These are phyloP conservation scores for Pholis gunnellus DNA, from an alignment of 2,113 vertebrate genomes.

Conservation along the genomic window DNA sequence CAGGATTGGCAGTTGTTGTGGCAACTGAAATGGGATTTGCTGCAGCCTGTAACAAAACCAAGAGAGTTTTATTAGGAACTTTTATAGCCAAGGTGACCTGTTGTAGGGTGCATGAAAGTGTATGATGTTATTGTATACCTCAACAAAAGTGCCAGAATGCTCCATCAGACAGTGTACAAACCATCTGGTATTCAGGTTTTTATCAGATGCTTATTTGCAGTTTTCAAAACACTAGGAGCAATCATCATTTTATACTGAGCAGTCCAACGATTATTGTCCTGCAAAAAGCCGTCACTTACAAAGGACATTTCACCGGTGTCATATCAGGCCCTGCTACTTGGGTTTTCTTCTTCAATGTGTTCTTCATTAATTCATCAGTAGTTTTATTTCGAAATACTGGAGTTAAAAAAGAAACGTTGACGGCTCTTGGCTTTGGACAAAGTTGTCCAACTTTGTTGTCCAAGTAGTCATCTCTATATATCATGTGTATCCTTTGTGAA, in stretches of 20 bases:
- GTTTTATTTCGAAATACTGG: no score
- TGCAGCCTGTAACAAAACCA: constrained; percentile 46
- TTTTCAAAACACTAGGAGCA: not conserved
- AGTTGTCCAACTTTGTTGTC: no score
- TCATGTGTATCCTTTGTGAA: no score
- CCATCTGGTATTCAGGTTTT: not conserved
- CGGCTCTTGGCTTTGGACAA: no score
- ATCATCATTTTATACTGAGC: not conserved
- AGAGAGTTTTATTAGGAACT: not conserved
- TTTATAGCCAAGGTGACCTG: not conserved
- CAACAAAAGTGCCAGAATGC: not conserved
- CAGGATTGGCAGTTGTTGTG: constrained; percentile 36
- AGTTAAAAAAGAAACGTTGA: no score
- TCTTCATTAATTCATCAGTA: no score
- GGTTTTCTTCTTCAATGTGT: no score
- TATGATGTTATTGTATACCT: not conserved
- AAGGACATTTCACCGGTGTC: not conserved
- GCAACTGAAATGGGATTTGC: constrained; percentile 65
- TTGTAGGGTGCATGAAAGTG: not conserved
- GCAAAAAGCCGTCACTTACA: not conserved
- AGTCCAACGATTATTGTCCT: not conserved
- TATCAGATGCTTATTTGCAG: not conserved
- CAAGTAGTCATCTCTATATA: no score
- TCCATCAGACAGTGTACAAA: not conserved
- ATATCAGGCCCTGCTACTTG: no score